A percentile compares a stretch with the other conserved stretches of the same genome.
Evolutionary conservation across 1,140 invertebrate species (phyloP).

Genomic region (Drosophila busckii): DNA sequence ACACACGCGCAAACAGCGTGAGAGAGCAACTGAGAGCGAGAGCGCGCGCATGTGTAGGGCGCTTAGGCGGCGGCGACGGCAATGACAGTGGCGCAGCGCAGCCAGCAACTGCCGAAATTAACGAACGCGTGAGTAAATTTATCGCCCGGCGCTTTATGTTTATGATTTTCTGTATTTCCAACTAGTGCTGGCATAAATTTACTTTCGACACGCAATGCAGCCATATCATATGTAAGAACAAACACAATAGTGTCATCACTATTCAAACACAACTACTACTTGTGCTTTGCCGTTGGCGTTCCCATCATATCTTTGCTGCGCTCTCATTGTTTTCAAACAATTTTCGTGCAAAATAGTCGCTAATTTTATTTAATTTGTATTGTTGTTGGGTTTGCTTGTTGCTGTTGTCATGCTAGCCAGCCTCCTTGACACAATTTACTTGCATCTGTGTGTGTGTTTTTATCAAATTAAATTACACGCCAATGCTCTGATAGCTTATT

Average conservation of each 20-base stretch:
- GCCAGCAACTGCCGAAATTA: conserved; percentile 22
- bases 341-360: conserved; percentile 67
- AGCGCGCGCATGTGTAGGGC: conserved; percentile 47
- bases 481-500: conserved; percentile 26
- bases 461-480: conserved; percentile 58
- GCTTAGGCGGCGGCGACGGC: conserved; percentile 25
- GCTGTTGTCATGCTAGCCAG: conserved; percentile 45
- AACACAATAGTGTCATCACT: too few relatives aligned
- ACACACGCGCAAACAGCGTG: conserved; percentile 8
- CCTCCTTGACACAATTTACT: conserved; percentile 69
- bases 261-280: too few relatives aligned
- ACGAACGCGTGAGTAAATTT: conserved; percentile 32
- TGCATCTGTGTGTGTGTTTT: conserved; percentile 45
- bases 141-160: too few relatives aligned
- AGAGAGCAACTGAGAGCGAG: background rate
- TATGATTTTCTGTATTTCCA: conserved; percentile 26
- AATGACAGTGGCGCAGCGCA: conserved; percentile 9
- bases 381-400: conserved; percentile 20
- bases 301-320: conserved; percentile 9
- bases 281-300: conserved; percentile 15
- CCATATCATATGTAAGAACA: too few relatives aligned
- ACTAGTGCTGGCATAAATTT: too few relatives aligned
- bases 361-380: conserved; percentile 72
- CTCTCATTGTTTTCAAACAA: conserved; percentile 39
- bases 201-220: too few relatives aligned